These are phyloP conservation scores for Eupithecia vulgata DNA, from an alignment of 2,888 invertebrate genomes.

Conservation along the genomic window DNA sequence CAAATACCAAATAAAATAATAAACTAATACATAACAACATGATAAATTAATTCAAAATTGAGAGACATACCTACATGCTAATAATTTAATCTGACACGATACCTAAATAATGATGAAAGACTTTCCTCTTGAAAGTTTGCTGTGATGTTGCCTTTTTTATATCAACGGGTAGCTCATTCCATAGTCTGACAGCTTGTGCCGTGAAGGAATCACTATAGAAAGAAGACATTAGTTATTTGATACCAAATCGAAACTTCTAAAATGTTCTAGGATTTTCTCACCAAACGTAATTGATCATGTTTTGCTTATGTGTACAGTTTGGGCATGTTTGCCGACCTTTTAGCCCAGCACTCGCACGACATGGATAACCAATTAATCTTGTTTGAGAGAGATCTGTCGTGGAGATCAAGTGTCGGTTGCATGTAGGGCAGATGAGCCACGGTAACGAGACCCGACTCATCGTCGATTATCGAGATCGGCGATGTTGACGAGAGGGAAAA, in stretches of 20 bases:
- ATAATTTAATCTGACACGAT: no score
- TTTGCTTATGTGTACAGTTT: conserved; percentile 11
- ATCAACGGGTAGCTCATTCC: no score
- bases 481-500: neutral
- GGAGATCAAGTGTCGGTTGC: conserved; percentile 29
- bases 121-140: no score
- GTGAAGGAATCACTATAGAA: no score
- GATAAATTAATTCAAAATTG: no score
- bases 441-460: neutral
- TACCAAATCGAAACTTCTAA: neutral
- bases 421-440: conserved; percentile 12
- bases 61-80: no score
- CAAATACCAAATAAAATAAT: no score
- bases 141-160: no score
- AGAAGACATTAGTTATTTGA: no score
- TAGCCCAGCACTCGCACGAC: conserved; percentile 33
- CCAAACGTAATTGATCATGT: conserved; percentile 14
- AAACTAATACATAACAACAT: no score
- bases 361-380: conserved; percentile 41
- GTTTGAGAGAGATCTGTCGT: conserved; percentile 37
- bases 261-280: neutral
- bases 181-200: no score
- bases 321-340: conserved; percentile 40
- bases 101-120: no score
- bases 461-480: neutral